These are phyloP conservation scores for Idaea straminata DNA, from an alignment of 2,888 invertebrate genomes.

Conservation along the genomic window DNA sequence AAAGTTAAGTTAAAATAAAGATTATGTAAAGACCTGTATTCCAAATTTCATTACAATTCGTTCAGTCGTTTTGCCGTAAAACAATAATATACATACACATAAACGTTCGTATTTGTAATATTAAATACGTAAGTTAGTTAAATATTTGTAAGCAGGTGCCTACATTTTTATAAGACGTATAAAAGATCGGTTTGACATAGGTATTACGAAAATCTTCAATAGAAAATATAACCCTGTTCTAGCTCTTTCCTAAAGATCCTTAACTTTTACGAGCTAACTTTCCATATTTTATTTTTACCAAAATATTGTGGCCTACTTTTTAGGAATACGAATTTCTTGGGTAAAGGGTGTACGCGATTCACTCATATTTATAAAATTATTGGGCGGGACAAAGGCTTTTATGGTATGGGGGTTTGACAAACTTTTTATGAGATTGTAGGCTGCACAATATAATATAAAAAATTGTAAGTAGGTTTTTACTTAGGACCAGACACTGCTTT, in stretches of 20 bases:
- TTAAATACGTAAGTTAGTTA: too few relatives aligned
- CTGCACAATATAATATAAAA: background rate
- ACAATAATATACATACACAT: too few relatives aligned
- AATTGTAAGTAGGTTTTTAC: too few relatives aligned
- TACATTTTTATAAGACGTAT: background rate
- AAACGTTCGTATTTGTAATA: too few relatives aligned
- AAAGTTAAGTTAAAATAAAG: too few relatives aligned
- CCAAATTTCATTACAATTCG: too few relatives aligned
- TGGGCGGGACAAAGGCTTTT: background rate
- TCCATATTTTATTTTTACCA: constrained; percentile 20
- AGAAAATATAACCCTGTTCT: constrained; percentile 10
- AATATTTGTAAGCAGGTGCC: too few relatives aligned
- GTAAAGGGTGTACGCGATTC: constrained; percentile 19
- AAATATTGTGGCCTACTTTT: constrained; percentile 30
- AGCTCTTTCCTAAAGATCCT: constrained; percentile 15
- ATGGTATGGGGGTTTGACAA: background rate
- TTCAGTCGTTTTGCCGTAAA: too few relatives aligned
- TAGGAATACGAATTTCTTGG: constrained; percentile 29
- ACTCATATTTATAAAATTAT: background rate
- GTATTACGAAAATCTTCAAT: constrained; percentile 11
- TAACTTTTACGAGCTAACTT: constrained; percentile 19
- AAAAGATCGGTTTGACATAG: constrained; percentile 4
- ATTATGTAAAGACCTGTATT: too few relatives aligned
- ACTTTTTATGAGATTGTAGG: background rate
- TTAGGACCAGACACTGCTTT: too few relatives aligned